A percentile compares a stretch with the other conserved stretches of the same genome.
These are phyloP conservation scores for Rhopilema esculentum DNA, from an alignment of 30 jellyfish, hydroid and myxozoan genomes.

Conservation along the genomic window DNA sequence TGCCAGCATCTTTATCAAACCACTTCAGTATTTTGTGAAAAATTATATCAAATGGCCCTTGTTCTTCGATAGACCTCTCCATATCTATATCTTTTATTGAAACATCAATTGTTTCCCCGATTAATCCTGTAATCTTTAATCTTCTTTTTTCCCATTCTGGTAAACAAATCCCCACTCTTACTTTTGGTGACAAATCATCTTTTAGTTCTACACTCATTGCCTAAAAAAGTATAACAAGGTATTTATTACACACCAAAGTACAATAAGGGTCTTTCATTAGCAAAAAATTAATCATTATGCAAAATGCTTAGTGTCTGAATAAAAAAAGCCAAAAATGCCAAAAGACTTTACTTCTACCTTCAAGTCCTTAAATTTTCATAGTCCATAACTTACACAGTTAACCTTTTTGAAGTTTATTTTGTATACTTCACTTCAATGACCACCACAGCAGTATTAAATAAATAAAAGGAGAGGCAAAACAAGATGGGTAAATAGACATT, in stretches of 20 bases:
- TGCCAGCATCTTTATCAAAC: constrained; percentile 71
- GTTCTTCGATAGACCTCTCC: constrained; percentile 86
- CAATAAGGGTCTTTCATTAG: background rate
- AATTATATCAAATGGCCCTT: constrained; percentile 96
- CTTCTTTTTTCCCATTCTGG: constrained; percentile 79
- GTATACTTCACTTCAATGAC: no score
- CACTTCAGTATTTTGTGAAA: constrained; percentile 92
- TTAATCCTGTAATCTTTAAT: constrained; percentile 47
- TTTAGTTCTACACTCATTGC: background rate
- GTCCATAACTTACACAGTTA: no score
- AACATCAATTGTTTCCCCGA: constrained; percentile 64
- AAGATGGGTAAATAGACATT: no score
- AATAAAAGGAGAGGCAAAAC: no score
- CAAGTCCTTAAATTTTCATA: no score
- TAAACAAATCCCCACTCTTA: constrained; percentile 87
- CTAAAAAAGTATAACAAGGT: background rate
- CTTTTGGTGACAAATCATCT: constrained; percentile 10
- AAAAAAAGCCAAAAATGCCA: no score
- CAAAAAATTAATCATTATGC: no score
- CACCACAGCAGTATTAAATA: no score
- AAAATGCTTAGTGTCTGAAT: no score
- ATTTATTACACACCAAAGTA: background rate
- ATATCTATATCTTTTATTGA: constrained; percentile 82
- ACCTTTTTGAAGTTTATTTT: no score
- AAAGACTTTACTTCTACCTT: no score